Evolutionary conservation across 2,797 vertebrate genomes (phyloP).

Genomic region (Nyctalus aviator): DNA sequence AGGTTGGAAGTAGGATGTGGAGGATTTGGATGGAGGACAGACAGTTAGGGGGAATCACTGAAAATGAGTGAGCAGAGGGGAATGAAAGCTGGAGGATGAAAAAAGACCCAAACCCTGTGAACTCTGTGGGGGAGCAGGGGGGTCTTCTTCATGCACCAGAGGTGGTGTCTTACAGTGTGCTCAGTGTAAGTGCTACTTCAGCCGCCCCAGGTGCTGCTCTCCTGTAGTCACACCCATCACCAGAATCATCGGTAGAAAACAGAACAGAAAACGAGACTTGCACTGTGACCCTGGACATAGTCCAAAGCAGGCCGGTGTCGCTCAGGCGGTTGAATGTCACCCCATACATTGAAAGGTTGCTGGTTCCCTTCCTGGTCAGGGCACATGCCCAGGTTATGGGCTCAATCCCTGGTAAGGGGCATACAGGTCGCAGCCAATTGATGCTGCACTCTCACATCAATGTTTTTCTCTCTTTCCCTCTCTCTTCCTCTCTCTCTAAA

Average conservation of each 20-base stretch:
- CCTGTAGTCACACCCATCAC: too few relatives aligned
- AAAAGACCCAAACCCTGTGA: background rate
- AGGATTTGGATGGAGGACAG: background rate
- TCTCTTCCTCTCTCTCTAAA: too few relatives aligned
- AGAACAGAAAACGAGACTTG: background rate
- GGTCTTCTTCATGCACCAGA: background rate
- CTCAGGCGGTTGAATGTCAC: too few relatives aligned
- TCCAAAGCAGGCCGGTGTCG: background rate
- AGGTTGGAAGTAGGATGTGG: background rate
- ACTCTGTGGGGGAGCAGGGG: fast-evolving
- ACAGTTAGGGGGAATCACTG: background rate
- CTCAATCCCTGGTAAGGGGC: too few relatives aligned
- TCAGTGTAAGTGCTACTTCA: fast-evolving
- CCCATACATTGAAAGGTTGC: too few relatives aligned
- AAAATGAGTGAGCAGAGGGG: background rate
- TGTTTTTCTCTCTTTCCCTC: too few relatives aligned
- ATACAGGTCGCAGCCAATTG: too few relatives aligned
- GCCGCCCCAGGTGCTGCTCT: background rate
- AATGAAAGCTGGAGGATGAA: background rate
- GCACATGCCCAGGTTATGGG: too few relatives aligned
- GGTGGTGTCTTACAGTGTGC: fast-evolving
- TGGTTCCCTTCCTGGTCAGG: too few relatives aligned
- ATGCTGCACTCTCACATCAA: too few relatives aligned
- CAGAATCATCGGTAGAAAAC: background rate
- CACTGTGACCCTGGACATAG: background rate